Evolutionary conservation across 2,797 vertebrate species (phyloP).

Genomic region (Enteromius unitaeniatus): DNA sequence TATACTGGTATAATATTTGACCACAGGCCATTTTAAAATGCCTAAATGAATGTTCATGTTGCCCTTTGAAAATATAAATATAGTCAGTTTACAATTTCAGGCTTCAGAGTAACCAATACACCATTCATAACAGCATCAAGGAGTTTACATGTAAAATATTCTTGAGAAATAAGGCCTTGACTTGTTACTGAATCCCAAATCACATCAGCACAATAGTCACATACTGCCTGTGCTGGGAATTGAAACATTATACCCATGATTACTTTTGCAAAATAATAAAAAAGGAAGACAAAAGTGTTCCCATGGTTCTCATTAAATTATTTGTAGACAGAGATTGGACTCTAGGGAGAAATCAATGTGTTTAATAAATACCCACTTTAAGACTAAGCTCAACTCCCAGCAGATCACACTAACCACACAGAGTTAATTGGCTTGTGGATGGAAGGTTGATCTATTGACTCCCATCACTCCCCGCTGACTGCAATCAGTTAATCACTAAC

Average conservation of each 20-base stretch:
- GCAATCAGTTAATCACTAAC: constrained; percentile 28
- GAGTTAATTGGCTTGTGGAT: constrained; percentile 46
- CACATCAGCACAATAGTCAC: constrained; percentile 11
- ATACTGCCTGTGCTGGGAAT: constrained; percentile 17
- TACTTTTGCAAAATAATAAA: constrained; percentile 30
- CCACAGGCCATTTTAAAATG: constrained; percentile 28
- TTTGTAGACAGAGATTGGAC: constrained; percentile 35
- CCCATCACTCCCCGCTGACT: constrained; percentile 11
- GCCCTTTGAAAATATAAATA: constrained; percentile 27
- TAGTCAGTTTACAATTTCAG: constrained; percentile 14
- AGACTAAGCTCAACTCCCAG: constrained; percentile 19
- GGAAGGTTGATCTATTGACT: constrained; percentile 29
- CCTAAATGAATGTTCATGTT: constrained; percentile 28
- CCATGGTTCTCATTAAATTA: constrained; percentile 36
- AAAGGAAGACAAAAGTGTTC: background rate
- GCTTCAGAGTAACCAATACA: constrained; percentile 5
- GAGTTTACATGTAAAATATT: constrained; percentile 19
- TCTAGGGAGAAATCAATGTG: constrained; percentile 24
- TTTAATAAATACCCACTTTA: constrained; percentile 43
- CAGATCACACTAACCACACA: constrained; percentile 22
- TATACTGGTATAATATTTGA: constrained; percentile 16
- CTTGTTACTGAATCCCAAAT: constrained; percentile 26
- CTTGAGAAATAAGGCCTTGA: constrained; percentile 14
- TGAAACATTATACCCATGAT: constrained; percentile 14
- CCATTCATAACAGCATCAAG: constrained; percentile 11